These are phyloP conservation scores for Bos javanicus DNA, from an alignment of 2,113 vertebrate genomes.

Conservation along the genomic window DNA sequence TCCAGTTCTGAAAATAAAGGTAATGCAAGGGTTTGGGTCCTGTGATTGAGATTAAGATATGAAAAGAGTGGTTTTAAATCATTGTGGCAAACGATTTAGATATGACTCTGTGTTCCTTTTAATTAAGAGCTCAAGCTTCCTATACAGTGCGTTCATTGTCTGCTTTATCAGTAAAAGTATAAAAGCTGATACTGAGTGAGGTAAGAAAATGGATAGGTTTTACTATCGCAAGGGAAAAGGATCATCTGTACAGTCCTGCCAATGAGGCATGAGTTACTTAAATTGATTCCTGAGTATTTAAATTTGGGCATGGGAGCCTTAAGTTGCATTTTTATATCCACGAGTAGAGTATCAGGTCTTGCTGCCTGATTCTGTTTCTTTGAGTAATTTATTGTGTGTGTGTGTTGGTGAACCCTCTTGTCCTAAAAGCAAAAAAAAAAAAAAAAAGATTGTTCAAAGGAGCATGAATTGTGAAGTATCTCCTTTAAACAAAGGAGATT, in stretches of 20 bases:
- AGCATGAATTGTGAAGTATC: neutral
- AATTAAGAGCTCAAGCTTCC: neutral
- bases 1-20: constrained; percentile 95
- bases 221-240: neutral
- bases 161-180: constrained; percentile 35
- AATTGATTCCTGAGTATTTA: neutral
- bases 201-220: constrained; percentile 39
- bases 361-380: neutral
- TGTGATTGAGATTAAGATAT: neutral
- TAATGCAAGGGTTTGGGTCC: constrained; percentile 64
- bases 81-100: neutral
- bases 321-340: neutral
- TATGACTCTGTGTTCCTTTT: neutral
- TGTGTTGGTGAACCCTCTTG: neutral
- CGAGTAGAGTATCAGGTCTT: neutral
- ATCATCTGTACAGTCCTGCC: neutral
- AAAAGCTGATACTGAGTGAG: constrained; percentile 48
- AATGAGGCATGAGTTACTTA: neutral
- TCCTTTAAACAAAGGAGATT: neutral
- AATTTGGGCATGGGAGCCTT: neutral
- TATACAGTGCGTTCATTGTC: constrained; percentile 35
- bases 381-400: neutral
- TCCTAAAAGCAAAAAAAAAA: neutral
- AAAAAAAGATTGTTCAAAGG: neutral
- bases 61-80: constrained; percentile 14